A percentile compares a stretch with the other conserved stretches of the same genome.
phyloP scores from a whole-genome alignment of 2,797 vertebrate genomes.

The Phylloscopus collybita region DNA sequence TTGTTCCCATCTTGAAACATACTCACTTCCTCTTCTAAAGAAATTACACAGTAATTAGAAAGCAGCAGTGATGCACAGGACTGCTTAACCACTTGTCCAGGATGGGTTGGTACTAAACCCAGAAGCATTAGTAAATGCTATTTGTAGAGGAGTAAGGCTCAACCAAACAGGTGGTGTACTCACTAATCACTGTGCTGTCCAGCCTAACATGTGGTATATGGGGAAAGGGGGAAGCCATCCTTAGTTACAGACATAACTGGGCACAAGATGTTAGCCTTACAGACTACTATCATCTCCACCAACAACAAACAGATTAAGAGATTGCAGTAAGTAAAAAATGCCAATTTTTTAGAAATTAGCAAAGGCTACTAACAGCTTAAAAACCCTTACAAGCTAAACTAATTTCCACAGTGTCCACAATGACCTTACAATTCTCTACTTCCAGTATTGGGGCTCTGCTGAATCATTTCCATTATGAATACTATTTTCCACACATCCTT shows the following conservation, averaged over 20 bases:
- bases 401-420: background rate
- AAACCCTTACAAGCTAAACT: background rate
- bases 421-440: background rate
- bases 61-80: background rate
- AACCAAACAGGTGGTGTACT: background rate
- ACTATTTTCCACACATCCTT: background rate
- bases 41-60: constrained; percentile 74
- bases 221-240: background rate
- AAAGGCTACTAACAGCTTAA: background rate
- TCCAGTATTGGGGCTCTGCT: background rate
- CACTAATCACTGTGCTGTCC: background rate
- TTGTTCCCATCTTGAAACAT: constrained; percentile 67
- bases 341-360: background rate
- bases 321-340: background rate
- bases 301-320: background rate
- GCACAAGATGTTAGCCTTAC: background rate
- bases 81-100: background rate
- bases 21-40: constrained; percentile 20
- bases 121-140: background rate
- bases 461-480: background rate
- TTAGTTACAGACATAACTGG: fast-evolving
- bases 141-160: background rate
- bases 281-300: background rate
- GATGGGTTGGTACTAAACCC: background rate
- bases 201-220: fast-evolving